Evolutionary conservation across 1,140 invertebrate genomes (phyloP).

Genomic region (Hycleus cichorii): DNA sequence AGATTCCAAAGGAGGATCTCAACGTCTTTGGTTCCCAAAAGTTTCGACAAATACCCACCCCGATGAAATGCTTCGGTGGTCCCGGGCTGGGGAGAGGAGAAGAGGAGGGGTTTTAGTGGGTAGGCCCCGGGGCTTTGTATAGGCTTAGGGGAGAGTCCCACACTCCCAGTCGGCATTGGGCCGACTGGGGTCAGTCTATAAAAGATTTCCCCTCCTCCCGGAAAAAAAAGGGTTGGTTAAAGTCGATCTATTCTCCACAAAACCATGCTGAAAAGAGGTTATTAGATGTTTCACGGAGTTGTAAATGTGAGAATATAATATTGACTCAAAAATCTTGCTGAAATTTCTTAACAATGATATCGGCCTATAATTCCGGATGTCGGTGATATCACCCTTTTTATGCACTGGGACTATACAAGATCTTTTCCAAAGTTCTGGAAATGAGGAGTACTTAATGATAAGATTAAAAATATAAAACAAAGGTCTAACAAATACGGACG

Average conservation of each 20-base stretch:
- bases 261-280: conserved; percentile 6
- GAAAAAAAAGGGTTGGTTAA: background rate
- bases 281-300: background rate
- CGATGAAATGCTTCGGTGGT: too few relatives aligned
- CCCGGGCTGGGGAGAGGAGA: too few relatives aligned
- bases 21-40: too few relatives aligned
- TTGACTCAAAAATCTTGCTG: background rate
- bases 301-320: background rate
- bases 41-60: too few relatives aligned
- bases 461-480: background rate
- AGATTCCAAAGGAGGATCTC: too few relatives aligned
- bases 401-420: background rate
- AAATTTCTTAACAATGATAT: background rate
- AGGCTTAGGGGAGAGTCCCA: too few relatives aligned
- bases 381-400: background rate
- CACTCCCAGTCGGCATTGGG: too few relatives aligned
- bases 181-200: too few relatives aligned
- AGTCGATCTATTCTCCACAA: conserved; percentile 2
- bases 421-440: background rate
- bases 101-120: too few relatives aligned
- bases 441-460: background rate
- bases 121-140: too few relatives aligned
- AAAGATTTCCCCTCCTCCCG: too few relatives aligned
- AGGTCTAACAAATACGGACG: background rate
- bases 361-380: background rate